Evolutionary conservation across 2,113 vertebrate species (phyloP), one percentile per base, ranked within the genome.

Genomic region (Eonycteris spelaea): DNA sequence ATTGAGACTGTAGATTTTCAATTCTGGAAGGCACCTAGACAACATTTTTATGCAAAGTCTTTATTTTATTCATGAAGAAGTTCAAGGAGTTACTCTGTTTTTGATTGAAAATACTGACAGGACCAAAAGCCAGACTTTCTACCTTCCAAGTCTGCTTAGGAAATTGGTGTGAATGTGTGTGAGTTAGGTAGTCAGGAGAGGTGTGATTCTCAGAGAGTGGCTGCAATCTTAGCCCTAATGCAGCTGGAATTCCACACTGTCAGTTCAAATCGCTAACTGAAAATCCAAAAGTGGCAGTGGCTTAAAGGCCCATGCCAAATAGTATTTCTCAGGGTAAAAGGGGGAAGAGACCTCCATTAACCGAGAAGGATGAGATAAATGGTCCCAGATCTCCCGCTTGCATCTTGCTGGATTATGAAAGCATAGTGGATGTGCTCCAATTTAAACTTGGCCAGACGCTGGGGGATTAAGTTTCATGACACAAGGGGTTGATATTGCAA

Each of bases 391-490:
- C 33, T 94, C 55, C 16, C 86, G 71, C 55, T 85, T 90, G 70
- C 70, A 85, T 95, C 67, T 86, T 86, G 35, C 45, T 91, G 77
- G 88, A 74, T 96, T 97, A 80, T 70, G 80, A 92, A 95, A 97
- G 35, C 87, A 59, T 19, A 91, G 95, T 93, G 93, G 73, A 75
- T 74, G 43, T 91, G 67, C 74, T 97, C 94, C 78, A 93, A 90
- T 97, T 97, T 97, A 97, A 95, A 90, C 90, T 95, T 97, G 94
- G 88, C 84, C 85, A 97, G 95, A 97, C 91, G 0, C 30, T 92
- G 57, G 16, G 19, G 57, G 94, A 97, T 97, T 90, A 95, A 95
- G 68, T 97, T 96, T 97, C 94, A 86, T 51, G 94, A 97, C 90
- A 95, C 57, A 83, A 73, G 57, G 21, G 65, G 45, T 91, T 92